A percentile compares a stretch with the other conserved stretches of the same genome.
Conservation (phyloP, 2,113 vertebrate species). For the Calypte anna region DNA sequence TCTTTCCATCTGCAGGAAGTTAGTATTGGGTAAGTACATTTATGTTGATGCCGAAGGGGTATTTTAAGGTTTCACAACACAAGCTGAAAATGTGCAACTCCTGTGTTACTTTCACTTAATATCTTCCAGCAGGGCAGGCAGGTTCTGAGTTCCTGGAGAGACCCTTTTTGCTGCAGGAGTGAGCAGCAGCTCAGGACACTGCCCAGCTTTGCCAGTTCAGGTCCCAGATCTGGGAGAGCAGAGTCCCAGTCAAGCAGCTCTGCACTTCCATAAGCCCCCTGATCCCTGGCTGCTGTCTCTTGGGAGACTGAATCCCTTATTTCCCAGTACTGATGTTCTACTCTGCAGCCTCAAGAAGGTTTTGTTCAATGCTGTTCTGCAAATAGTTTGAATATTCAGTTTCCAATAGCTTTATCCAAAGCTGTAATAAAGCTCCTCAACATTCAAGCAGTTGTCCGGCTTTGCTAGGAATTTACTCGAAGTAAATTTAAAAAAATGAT, state of each 20-base stretch:
- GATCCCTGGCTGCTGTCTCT: not conserved
- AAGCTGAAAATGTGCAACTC: not conserved
- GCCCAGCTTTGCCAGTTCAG: not conserved
- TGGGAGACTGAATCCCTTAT: not conserved
- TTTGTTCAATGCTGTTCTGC: not conserved
- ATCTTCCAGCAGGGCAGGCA: not conserved
- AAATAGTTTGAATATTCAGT: slow-evolving; percentile 6
- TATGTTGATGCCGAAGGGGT: not conserved
- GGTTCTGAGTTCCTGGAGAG: not conserved
- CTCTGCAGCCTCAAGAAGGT: not conserved
- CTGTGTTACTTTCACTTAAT: not conserved
- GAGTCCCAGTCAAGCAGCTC: not conserved
- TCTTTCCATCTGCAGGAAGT: not conserved
- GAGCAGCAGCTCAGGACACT: not conserved
- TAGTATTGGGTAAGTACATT: not conserved
- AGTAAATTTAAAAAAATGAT: not conserved
- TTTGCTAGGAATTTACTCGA: slow-evolving; percentile 45
- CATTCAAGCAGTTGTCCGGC: not conserved
- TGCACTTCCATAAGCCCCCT: not conserved
- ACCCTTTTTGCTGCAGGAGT: not conserved
- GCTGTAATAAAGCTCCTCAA: not conserved
- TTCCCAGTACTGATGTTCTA: not conserved
- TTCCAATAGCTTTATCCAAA: not conserved
- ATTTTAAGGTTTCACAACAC: not conserved
- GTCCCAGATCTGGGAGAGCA: not conserved